These are phyloP conservation scores for Cecidostiba fungosa DNA, from an alignment of 2,888 invertebrate genomes.

Conservation along the genomic window DNA sequence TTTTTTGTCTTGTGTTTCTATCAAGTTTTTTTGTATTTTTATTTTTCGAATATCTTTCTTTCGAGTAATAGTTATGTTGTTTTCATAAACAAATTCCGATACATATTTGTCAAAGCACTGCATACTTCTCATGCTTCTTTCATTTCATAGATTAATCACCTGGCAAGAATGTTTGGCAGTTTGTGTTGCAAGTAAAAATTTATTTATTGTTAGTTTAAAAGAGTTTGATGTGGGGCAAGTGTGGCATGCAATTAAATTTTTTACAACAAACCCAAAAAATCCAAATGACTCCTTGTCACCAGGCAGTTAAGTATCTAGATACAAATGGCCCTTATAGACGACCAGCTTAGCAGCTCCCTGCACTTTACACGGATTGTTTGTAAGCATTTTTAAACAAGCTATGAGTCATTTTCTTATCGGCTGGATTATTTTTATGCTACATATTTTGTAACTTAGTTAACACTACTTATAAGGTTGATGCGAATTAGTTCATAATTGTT, in stretches of 20 bases:
- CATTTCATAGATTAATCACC: background rate
- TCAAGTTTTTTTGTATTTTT: background rate
- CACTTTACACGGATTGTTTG: constrained; percentile 47
- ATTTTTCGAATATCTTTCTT: background rate
- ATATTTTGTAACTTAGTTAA: constrained; percentile 30
- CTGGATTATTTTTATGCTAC: background rate
- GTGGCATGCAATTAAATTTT: constrained; percentile 54
- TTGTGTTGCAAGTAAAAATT: background rate
- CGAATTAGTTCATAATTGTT: constrained; percentile 27
- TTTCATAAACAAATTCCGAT: too few relatives aligned
- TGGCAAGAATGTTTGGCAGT: background rate
- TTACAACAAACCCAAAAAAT: constrained; percentile 63
- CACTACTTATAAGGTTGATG: constrained; percentile 26
- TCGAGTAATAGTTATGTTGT: background rate
- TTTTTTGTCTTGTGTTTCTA: background rate
- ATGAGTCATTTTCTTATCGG: background rate
- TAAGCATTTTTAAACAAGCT: constrained; percentile 31
- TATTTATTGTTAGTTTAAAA: constrained; percentile 26
- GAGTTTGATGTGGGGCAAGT: background rate
- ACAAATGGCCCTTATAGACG: constrained; percentile 52
- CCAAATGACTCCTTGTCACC: constrained; percentile 51
- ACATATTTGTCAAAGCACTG: background rate
- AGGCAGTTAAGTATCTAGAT: constrained; percentile 51
- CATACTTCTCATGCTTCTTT: background rate
- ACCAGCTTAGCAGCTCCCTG: constrained; percentile 53